Evolutionary conservation across 2,888 invertebrate genomes (phyloP).

Genomic region (Ichneumoninae sp.): DNA sequence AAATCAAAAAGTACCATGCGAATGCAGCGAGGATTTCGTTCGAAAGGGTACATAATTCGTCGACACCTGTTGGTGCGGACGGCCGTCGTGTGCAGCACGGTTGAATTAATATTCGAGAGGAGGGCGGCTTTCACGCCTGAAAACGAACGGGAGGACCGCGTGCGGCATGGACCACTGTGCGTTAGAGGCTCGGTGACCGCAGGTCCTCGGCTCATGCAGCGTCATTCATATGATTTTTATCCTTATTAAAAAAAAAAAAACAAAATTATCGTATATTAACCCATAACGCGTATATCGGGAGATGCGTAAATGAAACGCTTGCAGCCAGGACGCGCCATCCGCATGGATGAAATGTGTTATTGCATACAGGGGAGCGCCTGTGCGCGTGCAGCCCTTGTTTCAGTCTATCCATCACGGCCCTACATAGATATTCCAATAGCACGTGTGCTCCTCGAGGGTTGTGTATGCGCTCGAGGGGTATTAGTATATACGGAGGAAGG

Average conservation of each 20-base stretch:
- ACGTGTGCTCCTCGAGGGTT: slow-evolving; percentile 49
- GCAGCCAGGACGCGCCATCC: slow-evolving; percentile 16
- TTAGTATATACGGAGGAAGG: slow-evolving; percentile 35
- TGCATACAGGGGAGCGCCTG: slow-evolving; percentile 34
- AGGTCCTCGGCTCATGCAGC: background rate
- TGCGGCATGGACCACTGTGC: background rate
- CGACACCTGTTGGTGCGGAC: slow-evolving; percentile 34
- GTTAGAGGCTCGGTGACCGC: background rate
- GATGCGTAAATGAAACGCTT: slow-evolving; percentile 46
- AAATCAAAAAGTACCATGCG: background rate
- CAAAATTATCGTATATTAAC: background rate
- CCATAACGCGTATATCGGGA: slow-evolving; percentile 16
- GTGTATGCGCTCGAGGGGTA: slow-evolving; percentile 35
- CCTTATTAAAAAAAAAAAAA: background rate
- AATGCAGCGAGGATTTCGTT: background rate
- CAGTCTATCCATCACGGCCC: slow-evolving; percentile 26
- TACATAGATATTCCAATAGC: slow-evolving; percentile 43
- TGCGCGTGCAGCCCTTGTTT: slow-evolving; percentile 38
- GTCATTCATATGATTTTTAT: background rate
- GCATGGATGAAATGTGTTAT: slow-evolving; percentile 43
- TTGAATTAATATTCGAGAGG: slow-evolving; percentile 3
- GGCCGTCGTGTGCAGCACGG: background rate
- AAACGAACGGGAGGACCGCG: background rate
- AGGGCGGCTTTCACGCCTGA: background rate
- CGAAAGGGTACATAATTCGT: slow-evolving; percentile 14